These are phyloP conservation scores for Cherax quadricarinatus DNA, from an alignment of 1,140 invertebrate species.

Conservation along the genomic window DNA sequence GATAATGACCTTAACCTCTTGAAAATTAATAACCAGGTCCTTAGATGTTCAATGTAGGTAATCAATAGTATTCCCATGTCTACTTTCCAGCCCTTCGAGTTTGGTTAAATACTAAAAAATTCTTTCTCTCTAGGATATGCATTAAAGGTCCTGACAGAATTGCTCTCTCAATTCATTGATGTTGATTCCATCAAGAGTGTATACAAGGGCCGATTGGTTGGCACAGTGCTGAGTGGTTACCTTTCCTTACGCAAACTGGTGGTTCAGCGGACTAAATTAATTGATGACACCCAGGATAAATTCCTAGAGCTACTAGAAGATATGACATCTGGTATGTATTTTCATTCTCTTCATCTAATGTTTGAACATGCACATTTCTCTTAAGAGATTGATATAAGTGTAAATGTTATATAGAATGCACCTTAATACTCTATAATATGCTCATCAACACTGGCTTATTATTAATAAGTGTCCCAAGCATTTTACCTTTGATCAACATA, in stretches of 20 bases:
- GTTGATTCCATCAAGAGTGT: constrained; percentile 88
- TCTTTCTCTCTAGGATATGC: constrained; percentile 82
- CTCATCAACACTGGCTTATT: too few species aligned
- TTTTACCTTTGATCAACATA: too few species aligned
- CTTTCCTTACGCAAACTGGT: constrained; percentile 92
- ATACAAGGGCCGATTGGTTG: constrained; percentile 92
- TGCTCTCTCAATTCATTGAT: constrained; percentile 90
- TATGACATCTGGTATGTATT: constrained; percentile 89
- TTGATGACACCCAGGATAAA: constrained; percentile 98
- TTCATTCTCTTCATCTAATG: too few species aligned
- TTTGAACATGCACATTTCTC: too few species aligned
- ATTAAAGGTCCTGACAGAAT: constrained; percentile 90
- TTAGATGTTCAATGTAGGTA: too few species aligned
- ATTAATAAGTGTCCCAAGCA: too few species aligned
- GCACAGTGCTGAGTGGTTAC: constrained; percentile 95
- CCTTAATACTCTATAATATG: too few species aligned
- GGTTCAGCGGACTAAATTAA: constrained; percentile 94
- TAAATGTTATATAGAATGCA: too few species aligned
- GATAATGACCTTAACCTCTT: too few species aligned
- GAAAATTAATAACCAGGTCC: too few species aligned
- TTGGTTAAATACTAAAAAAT: neutral
- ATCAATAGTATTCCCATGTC: too few species aligned
- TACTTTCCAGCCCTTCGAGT: neutral
- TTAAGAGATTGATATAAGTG: neutral
- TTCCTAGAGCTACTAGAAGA: constrained; percentile 95